A percentile compares a stretch with the other conserved stretches of the same genome.
Conservation (phyloP, 2,888 invertebrate species). For the Anagyrus pseudococci region DNA sequence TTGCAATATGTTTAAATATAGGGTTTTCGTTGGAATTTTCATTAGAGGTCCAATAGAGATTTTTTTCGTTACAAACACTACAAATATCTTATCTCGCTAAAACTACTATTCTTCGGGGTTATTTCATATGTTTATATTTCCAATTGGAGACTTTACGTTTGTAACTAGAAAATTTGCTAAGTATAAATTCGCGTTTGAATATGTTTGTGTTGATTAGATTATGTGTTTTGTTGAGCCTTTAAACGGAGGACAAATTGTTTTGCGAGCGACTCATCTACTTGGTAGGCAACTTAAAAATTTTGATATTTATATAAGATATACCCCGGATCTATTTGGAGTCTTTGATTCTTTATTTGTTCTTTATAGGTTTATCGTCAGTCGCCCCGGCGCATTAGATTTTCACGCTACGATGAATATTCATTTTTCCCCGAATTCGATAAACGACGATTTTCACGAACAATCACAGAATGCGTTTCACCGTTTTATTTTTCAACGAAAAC, state of each 20-base stretch:
- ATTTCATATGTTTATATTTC: slow-evolving; percentile 5
- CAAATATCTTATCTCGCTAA: slow-evolving; percentile 11
- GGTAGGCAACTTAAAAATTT: slow-evolving; percentile 35
- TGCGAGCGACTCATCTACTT: slow-evolving; percentile 40
- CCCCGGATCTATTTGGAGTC: neutral
- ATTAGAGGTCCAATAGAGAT: neutral
- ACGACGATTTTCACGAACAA: neutral
- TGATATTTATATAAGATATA: neutral
- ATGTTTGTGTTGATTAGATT: slow-evolving; percentile 23
- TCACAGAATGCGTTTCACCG: neutral
- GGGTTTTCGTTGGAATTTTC: neutral
- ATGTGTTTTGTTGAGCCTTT: slow-evolving; percentile 23
- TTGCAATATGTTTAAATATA: too few relatives aligned
- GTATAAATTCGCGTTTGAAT: slow-evolving; percentile 16
- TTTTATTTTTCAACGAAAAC: slow-evolving; percentile 18
- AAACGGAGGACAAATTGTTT: slow-evolving; percentile 16
- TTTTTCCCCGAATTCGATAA: neutral
- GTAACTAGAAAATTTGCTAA: slow-evolving; percentile 27
- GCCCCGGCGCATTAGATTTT: slow-evolving; percentile 29
- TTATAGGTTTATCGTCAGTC: slow-evolving; percentile 13
- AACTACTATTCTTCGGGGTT: neutral
- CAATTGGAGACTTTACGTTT: slow-evolving; percentile 8
- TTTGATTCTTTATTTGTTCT: slow-evolving; percentile 5
- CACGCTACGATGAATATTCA: slow-evolving; percentile 30
- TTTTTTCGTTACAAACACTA: slow-evolving; percentile 26